Conservation (phyloP, 1,140 invertebrate genomes). For the Bombyx mandarina region DNA sequence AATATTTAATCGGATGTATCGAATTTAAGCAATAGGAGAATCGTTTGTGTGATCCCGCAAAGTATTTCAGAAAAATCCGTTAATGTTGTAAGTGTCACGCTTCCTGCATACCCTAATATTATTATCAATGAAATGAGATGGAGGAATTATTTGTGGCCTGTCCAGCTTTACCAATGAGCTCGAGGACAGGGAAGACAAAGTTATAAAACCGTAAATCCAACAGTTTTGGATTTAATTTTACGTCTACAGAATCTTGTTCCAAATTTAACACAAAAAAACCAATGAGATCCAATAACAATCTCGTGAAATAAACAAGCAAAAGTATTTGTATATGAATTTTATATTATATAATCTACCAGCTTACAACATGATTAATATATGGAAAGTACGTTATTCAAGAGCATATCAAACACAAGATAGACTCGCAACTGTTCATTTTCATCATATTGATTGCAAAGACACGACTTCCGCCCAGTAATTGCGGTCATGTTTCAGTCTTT, state of each 20-base stretch:
- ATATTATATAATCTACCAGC: too few species aligned
- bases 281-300: too few species aligned
- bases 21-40: not conserved
- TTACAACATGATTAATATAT: too few species aligned
- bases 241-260: not conserved
- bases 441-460: slow-evolving; percentile 13
- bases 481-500: slow-evolving; percentile 8
- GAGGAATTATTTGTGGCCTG: too few species aligned
- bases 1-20: not conserved
- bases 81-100: not conserved
- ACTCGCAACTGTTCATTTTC: slow-evolving; percentile 2
- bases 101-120: not conserved
- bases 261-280: too few species aligned
- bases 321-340: too few species aligned
- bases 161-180: too few species aligned
- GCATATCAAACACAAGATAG: too few species aligned
- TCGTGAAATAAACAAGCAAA: too few species aligned
- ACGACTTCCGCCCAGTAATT: slow-evolving; percentile 16
- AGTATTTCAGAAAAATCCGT: slow-evolving; percentile 1
- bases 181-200: too few species aligned
- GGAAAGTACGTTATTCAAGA: too few species aligned
- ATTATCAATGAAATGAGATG: not conserved
- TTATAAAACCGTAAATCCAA: too few species aligned
- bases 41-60: not conserved
- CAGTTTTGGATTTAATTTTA: not conserved